Base-by-base conservation (phyloP, 2,113 vertebrate species). In the Leptodactylus fuscus region DNA sequence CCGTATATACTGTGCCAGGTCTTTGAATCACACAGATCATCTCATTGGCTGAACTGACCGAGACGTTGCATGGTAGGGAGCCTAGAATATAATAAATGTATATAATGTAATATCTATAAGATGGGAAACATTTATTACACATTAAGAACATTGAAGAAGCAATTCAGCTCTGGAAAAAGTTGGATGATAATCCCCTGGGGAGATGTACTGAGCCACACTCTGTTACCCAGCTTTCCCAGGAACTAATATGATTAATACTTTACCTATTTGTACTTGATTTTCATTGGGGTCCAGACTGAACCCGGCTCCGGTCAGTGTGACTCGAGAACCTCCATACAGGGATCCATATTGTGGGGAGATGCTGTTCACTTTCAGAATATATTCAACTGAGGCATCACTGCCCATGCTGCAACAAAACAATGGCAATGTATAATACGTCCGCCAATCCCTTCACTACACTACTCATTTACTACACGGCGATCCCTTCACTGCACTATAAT, bases 201-300 rank as follows among this genome's bases (percentile, higher is more conserved):
- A n/a, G n/a, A n/a, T n/a, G n/a, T n/a, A n/a, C n/a, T n/a, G n/a
- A n/a, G n/a, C n/a, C n/a, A n/a, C n/a, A n/a, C n/a, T 36, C 4
- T 38, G 18, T 36, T 27, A 69, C 65, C 6, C 8, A 36, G 18
- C 9, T 24, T 38, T 67, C 16, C 15, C 5, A 34, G 16, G 15
- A 67, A 34, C 62, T 34, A 29, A 67, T 34, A 34, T 6, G 13
- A 67, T 18, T 48, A 15, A 18, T 34, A 13, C 20, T 91, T 92
- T 91, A 97, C 96, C 96, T 18, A 96, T 74, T 12, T 88, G 88
- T 29, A 97, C 93, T 1, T n/a, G 78, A 87, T 94, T 95, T 24
- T 95, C 92, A 3, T 88, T 10, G 29, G 88, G 24, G 15, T 87
- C 81, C 0, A 34, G 53, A 89, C 94, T 96, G 84, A 97, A 97